Percentiles rank a stretch among this genome's conserved stretches.
Evolutionary conservation across 1,140 invertebrate species (phyloP).

Genomic region (Maconellicoccus hirsutus): DNA sequence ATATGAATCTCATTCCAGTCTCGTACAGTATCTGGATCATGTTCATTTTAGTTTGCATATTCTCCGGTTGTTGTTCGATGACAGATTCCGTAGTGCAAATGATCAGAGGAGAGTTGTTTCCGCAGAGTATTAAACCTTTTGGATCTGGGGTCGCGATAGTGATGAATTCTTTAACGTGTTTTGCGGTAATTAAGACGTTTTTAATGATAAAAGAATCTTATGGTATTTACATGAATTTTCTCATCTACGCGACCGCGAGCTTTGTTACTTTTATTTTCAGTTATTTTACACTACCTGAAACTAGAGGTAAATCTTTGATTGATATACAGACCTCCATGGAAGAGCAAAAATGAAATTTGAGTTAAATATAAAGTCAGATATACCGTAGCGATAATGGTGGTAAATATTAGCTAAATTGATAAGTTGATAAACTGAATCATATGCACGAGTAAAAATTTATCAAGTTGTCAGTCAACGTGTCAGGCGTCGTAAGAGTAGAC

Average conservation of each 20-base stretch:
- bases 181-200: slow-evolving; percentile 68
- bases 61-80: slow-evolving; percentile 31
- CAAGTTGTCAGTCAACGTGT: too few species aligned
- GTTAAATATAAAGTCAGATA: background rate
- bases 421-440: too few species aligned
- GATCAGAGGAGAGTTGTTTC: slow-evolving; percentile 48
- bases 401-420: too few species aligned
- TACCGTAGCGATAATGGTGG: too few species aligned
- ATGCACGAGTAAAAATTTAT: too few species aligned
- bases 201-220: slow-evolving; percentile 43
- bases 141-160: slow-evolving; percentile 39
- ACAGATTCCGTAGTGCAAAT: slow-evolving; percentile 47
- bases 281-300: slow-evolving; percentile 59
- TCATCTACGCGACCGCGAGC: slow-evolving; percentile 61
- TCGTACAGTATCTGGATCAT: background rate
- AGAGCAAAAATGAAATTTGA: background rate
- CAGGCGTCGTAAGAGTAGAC: too few species aligned
- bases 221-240: slow-evolving; percentile 60
- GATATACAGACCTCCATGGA: slow-evolving; percentile 45
- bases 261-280: slow-evolving; percentile 44
- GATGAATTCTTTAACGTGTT: slow-evolving; percentile 38
- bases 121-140: slow-evolving; percentile 46
- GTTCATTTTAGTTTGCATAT: background rate
- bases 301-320: slow-evolving; percentile 61
- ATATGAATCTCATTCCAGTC: background rate